These are phyloP conservation scores for Eupithecia inturbata DNA, from an alignment of 2,888 invertebrate species.

Conservation along the genomic window DNA sequence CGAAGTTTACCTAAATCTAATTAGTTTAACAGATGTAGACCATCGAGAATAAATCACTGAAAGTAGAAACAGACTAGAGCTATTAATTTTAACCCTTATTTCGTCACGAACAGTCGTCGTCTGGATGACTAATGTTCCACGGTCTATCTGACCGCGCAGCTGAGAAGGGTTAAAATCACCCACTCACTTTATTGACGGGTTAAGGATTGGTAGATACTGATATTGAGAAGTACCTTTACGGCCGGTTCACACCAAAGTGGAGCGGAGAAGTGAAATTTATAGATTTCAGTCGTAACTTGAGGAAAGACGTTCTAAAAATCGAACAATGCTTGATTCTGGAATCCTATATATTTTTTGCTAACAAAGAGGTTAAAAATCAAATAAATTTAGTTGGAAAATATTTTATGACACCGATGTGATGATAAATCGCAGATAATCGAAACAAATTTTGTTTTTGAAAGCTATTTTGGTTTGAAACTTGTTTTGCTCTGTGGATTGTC, in stretches of 20 bases:
- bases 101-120: constrained; percentile 36
- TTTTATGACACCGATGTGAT: too few relatives aligned
- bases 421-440: too few relatives aligned
- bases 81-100: constrained; percentile 37
- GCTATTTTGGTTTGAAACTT: too few relatives aligned
- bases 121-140: constrained; percentile 35
- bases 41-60: constrained; percentile 26
- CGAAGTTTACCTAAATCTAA: constrained; percentile 5
- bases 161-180: constrained; percentile 42
- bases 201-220: constrained; percentile 26
- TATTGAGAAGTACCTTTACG: constrained; percentile 4
- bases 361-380: too few relatives aligned
- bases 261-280: background rate
- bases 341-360: too few relatives aligned
- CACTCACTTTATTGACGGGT: constrained; percentile 34
- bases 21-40: constrained; percentile 6
- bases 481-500: too few relatives aligned
- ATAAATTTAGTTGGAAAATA: too few relatives aligned
- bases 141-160: constrained; percentile 31
- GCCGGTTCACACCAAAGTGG: background rate
- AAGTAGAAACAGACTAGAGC: constrained; percentile 21
- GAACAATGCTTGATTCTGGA: too few relatives aligned
- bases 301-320: too few relatives aligned
- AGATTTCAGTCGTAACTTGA: too few relatives aligned
- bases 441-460: too few relatives aligned